These are phyloP conservation scores for Seriola rivoliana DNA, from an alignment of 2,113 vertebrate species.

Conservation along the genomic window DNA sequence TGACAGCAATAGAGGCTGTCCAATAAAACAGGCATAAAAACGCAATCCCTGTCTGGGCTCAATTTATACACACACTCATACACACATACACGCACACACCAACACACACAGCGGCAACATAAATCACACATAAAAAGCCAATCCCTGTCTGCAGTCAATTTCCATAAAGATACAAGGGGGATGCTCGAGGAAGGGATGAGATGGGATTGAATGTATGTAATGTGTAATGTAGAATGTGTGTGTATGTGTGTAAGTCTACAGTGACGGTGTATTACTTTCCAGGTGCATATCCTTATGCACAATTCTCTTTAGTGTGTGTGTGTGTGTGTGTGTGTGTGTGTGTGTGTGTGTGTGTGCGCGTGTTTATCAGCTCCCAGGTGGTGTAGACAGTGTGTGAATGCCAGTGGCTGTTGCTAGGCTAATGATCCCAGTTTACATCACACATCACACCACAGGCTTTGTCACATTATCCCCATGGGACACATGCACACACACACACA, in stretches of 20 bases:
- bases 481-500: not conserved
- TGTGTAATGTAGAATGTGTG: conserved; percentile 53
- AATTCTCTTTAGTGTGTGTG: conserved; percentile 5
- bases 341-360: conserved; percentile 29
- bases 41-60: conserved; percentile 68
- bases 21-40: conserved; percentile 79
- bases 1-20: conserved; percentile 72
- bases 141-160: conserved; percentile 77
- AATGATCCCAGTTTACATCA: conserved; percentile 79
- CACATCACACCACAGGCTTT: conserved; percentile 69
- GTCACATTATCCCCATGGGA: conserved; percentile 60
- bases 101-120: conserved; percentile 37
- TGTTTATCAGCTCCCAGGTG: conserved; percentile 60
- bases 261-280: conserved; percentile 38
- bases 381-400: conserved; percentile 62
- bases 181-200: conserved; percentile 33
- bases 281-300: conserved; percentile 11
- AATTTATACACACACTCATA: conserved; percentile 47
- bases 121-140: conserved; percentile 80
- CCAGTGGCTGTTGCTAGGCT: conserved; percentile 68
- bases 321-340: conserved; percentile 28
- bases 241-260: conserved; percentile 41
- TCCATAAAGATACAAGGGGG: conserved; percentile 75
- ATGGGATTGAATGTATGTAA: conserved; percentile 59
- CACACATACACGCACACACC: conserved; percentile 13